Evolutionary conservation across 2,888 invertebrate genomes (phyloP).

Genomic region (Tetragnatha montana): DNA sequence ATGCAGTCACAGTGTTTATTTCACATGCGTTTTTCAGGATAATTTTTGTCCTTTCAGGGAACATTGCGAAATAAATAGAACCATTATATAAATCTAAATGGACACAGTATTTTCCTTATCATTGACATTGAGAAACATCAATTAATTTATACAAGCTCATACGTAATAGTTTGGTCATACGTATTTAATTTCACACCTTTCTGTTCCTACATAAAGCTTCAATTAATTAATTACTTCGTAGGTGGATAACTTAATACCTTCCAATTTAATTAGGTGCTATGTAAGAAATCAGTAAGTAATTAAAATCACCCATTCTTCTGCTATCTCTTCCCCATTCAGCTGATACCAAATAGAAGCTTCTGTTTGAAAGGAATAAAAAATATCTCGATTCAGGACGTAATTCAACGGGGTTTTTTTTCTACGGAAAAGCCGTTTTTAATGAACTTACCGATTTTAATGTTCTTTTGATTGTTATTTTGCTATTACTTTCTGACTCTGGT

Average conservation of each 20-base stretch:
- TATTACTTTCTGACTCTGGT: neutral
- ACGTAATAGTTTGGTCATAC: too few relatives aligned
- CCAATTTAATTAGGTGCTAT: neutral
- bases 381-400: neutral
- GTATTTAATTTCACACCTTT: too few relatives aligned
- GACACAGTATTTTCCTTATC: too few relatives aligned
- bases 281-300: neutral
- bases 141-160: too few relatives aligned
- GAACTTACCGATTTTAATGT: neutral
- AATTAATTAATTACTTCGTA: neutral
- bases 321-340: neutral
- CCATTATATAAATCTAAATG: too few relatives aligned
- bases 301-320: neutral
- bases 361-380: neutral
- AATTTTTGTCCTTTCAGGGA: too few relatives aligned
- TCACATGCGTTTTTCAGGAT: too few relatives aligned
- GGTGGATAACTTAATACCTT: neutral
- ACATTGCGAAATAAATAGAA: too few relatives aligned
- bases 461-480: neutral
- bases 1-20: too few relatives aligned
- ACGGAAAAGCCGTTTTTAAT: neutral
- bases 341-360: neutral
- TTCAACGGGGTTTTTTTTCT: neutral
- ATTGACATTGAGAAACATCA: too few relatives aligned
- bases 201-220: neutral